Conservation (phyloP, 2,888 invertebrate species). For the Bellardia bayeri region DNA sequence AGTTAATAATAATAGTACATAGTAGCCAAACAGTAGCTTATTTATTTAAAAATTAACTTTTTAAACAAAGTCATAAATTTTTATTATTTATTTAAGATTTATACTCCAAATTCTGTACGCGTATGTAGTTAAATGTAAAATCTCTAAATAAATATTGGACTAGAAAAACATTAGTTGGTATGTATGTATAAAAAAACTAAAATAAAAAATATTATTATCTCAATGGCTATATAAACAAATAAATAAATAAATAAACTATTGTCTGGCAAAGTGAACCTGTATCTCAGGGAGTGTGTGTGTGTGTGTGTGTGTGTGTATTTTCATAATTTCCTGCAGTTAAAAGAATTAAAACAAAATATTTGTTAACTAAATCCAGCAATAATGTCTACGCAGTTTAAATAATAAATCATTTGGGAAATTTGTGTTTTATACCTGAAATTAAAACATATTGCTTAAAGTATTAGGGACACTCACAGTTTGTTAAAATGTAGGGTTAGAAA, state of each 20-base stretch:
- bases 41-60: constrained; percentile 59
- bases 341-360: constrained; percentile 75
- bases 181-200: not conserved
- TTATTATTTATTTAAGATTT: constrained; percentile 53
- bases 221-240: constrained; percentile 8
- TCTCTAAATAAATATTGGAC: constrained; percentile 61
- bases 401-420: not conserved
- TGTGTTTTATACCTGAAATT: too few relatives aligned
- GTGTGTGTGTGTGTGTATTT: constrained; percentile 70
- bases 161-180: not conserved
- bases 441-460: not conserved
- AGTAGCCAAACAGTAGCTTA: constrained; percentile 65
- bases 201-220: constrained; percentile 53
- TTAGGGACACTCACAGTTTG: not conserved
- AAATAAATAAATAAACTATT: constrained; percentile 35
- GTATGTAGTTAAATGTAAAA: not conserved
- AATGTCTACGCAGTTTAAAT: not conserved
- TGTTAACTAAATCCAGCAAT: constrained; percentile 71
- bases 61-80: constrained; percentile 58
- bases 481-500: not conserved
- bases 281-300: not conserved
- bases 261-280: not conserved
- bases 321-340: constrained; percentile 75
- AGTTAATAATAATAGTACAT: constrained; percentile 21
- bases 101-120: not conserved